phyloP scores from a whole-genome alignment of 2,888 invertebrate species.

The Fabriciana adippe region DNA sequence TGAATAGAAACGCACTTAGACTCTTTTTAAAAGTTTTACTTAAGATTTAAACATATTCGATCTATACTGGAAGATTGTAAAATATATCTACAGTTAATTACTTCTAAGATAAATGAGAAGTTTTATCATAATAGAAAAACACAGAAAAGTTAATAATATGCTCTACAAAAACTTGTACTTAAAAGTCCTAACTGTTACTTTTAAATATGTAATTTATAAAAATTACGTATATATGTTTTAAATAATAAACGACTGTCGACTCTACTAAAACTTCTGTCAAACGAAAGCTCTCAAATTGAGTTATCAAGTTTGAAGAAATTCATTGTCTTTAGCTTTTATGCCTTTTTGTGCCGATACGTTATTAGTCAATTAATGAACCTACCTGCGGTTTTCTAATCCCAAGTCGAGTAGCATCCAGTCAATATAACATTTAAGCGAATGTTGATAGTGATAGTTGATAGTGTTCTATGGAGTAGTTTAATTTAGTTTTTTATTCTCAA shows the following conservation, averaged over 20 bases:
- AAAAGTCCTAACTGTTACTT: too few species aligned
- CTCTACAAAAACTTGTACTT: too few species aligned
- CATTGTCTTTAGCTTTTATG: constrained; percentile 75
- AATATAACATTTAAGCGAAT: constrained; percentile 19
- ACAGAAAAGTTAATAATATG: too few species aligned
- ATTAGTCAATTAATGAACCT: constrained; percentile 80
- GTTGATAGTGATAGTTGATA: neutral
- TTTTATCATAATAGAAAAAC: too few species aligned
- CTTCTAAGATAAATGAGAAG: too few species aligned
- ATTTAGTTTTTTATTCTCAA: too few species aligned
- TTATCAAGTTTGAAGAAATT: constrained; percentile 80
- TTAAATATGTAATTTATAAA: too few species aligned
- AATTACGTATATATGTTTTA: too few species aligned
- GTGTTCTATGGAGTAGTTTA: neutral
- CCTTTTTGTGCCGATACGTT: constrained; percentile 76
- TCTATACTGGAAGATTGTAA: too few species aligned
- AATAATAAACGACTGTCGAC: constrained; percentile 34
- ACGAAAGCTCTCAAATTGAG: constrained; percentile 69
- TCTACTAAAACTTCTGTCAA: constrained; percentile 48
- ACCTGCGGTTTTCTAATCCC: constrained; percentile 69
- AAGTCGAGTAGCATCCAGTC: constrained; percentile 46
- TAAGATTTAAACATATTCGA: too few species aligned
- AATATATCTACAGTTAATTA: too few species aligned
- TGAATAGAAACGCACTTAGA: constrained; percentile 15
- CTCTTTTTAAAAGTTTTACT: too few species aligned